Conservation (phyloP, 2,888 invertebrate species). For the Andrena bucephala region DNA sequence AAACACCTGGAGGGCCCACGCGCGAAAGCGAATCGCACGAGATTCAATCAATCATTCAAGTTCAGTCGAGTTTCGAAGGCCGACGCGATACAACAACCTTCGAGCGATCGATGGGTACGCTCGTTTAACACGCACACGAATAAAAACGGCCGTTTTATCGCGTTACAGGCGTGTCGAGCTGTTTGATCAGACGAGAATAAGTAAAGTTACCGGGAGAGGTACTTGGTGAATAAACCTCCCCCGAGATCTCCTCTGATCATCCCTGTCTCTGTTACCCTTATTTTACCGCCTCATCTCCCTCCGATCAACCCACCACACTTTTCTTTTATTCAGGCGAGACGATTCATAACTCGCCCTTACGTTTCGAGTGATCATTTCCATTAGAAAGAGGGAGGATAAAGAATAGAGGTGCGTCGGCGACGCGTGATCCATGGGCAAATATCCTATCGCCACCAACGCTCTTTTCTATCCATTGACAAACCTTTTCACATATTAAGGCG, state of each 20-base stretch:
- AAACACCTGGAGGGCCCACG: neutral
- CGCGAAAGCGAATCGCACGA: neutral
- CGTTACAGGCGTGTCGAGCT: neutral
- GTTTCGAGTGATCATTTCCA: neutral
- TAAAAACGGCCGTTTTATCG: slow-evolving; percentile 20
- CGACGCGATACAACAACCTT: neutral
- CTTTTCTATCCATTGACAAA: neutral
- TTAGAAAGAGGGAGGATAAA: neutral
- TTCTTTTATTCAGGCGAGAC: slow-evolving; percentile 36
- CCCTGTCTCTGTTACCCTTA: neutral
- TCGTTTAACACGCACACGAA: neutral
- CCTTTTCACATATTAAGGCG: slow-evolving; percentile 13
- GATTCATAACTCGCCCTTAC: slow-evolving; percentile 10
- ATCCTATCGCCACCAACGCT: neutral
- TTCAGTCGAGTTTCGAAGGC: slow-evolving; percentile 17
- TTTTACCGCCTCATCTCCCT: neutral
- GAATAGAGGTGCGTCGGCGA: neutral
- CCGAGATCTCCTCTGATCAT: slow-evolving; percentile 3
- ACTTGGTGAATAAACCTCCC: neutral
- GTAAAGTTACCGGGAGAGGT: neutral
- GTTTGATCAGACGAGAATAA: slow-evolving; percentile 7
- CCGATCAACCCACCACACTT: neutral
- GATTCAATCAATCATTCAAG: neutral
- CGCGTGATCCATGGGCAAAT: slow-evolving; percentile 27
- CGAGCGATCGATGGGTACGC: slow-evolving; percentile 20